Evolutionary conservation across 2,113 vertebrate species (phyloP).

Genomic region (Semnornis frantzii): DNA sequence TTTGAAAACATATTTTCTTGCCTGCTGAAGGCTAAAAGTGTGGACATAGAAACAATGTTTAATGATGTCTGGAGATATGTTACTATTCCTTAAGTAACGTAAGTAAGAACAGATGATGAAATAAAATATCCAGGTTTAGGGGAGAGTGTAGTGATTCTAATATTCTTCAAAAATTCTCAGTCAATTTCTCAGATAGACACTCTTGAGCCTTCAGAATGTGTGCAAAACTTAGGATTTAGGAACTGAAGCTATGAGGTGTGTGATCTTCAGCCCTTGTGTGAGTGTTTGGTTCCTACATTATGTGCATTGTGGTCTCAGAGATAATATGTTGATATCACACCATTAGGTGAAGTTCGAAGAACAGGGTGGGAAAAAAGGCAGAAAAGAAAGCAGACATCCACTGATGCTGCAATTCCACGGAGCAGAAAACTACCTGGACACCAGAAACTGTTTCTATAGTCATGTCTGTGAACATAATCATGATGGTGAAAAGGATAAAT

Average conservation of each 20-base stretch:
- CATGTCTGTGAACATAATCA: neutral
- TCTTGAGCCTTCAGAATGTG: neutral
- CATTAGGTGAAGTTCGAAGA: neutral
- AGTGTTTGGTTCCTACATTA: neutral
- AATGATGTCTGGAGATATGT: neutral
- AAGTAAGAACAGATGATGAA: neutral
- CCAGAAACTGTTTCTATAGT: neutral
- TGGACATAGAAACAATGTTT: neutral
- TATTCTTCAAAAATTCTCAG: neutral
- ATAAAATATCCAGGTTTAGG: neutral
- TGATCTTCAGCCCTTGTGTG: accelerated
- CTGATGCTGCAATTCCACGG: neutral
- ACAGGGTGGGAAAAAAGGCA: neutral
- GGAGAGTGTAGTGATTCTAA: neutral
- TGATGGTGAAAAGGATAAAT: neutral
- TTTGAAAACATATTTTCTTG: neutral
- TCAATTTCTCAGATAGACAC: neutral
- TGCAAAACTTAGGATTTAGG: neutral
- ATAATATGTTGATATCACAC: neutral
- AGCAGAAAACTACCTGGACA: neutral
- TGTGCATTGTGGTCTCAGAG: neutral
- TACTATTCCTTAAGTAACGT: neutral
- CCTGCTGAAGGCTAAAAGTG: neutral
- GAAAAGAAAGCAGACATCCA: neutral
- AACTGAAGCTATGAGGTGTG: neutral